A percentile compares a stretch with the other conserved stretches of the same genome.
Conservation (phyloP, 2,113 vertebrate species). For the Illadopsis cleaveri region DNA sequence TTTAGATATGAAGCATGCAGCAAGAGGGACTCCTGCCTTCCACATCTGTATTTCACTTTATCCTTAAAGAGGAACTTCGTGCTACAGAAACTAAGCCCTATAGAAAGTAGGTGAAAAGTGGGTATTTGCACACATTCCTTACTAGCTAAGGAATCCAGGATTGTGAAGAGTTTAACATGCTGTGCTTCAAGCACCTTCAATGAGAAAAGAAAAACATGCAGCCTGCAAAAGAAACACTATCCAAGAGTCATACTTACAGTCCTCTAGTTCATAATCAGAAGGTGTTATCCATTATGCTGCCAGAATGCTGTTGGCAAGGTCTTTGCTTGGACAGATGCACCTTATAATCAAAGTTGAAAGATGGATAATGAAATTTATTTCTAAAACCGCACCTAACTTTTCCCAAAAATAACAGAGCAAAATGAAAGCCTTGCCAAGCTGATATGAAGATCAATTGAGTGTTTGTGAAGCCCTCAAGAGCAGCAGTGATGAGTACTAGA, state of each 20-base stretch:
- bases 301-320: neutral
- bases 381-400: slow-evolving; percentile 5
- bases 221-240: neutral
- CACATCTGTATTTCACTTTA: neutral
- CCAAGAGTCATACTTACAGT: neutral
- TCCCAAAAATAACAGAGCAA: neutral
- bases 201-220: neutral
- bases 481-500: neutral
- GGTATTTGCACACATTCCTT: neutral
- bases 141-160: neutral
- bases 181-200: neutral
- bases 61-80: neutral
- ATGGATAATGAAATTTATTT: neutral
- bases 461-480: neutral
- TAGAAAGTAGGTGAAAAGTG: neutral
- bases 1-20: neutral
- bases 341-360: neutral
- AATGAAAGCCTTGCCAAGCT: neutral
- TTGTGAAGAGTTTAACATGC: neutral
- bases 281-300: neutral
- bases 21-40: neutral
- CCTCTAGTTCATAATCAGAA: neutral
- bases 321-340: neutral
- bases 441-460: neutral
- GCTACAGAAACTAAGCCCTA: neutral